Percentiles rank a stretch among this genome's conserved stretches.
phyloP scores from a whole-genome alignment of 2,113 vertebrate species.

The Lathamus discolor region DNA sequence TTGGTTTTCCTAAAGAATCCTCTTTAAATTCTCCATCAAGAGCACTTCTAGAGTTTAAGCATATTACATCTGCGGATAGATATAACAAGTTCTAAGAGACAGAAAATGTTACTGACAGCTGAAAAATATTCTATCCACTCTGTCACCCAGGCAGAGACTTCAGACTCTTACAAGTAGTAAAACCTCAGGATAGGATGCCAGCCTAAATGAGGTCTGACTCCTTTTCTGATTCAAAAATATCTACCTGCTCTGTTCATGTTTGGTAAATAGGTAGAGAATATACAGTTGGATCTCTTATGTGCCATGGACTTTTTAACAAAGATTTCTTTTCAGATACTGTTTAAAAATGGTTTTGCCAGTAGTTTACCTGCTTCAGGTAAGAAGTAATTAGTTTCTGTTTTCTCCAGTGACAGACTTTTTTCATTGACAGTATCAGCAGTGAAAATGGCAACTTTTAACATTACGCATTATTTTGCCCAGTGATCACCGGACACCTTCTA shows the following conservation, averaged over 20 bases:
- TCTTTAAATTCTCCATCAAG: not conserved
- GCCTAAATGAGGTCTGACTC: not conserved
- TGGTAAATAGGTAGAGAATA: not conserved
- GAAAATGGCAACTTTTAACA: not conserved
- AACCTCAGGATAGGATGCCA: not conserved
- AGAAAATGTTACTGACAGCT: not conserved
- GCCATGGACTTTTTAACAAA: not conserved
- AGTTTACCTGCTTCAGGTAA: not conserved
- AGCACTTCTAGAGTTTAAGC: not conserved
- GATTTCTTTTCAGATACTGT: not conserved
- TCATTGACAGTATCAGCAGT: not conserved
- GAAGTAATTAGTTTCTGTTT: not conserved
- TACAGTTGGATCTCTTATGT: not conserved
- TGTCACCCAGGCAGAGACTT: not conserved
- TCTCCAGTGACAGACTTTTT: not conserved
- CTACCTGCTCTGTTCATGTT: not conserved
- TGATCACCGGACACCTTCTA: not conserved
- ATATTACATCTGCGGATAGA: not conserved
- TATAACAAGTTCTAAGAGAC: not conserved
- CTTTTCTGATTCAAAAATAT: not conserved
- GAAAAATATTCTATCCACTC: not conserved
- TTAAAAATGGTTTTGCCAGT: not conserved
- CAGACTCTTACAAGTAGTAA: not conserved
- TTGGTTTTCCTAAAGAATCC: not conserved
- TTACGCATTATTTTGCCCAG: not conserved